These are phyloP conservation scores for Asarcornis scutulata DNA, from an alignment of 2,113 vertebrate genomes.

Conservation along the genomic window DNA sequence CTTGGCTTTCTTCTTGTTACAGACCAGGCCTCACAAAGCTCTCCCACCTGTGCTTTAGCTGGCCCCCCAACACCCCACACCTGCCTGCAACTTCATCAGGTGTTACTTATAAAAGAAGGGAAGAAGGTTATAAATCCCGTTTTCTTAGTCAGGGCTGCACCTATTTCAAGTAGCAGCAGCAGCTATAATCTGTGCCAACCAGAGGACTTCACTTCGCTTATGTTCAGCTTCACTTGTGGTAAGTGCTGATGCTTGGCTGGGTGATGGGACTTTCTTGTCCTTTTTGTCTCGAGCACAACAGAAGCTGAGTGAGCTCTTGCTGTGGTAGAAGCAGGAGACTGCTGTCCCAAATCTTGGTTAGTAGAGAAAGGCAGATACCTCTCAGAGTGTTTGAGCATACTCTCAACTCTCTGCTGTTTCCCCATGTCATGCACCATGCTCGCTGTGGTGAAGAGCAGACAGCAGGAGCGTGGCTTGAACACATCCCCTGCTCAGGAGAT, in stretches of 20 bases:
- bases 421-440: too few species aligned
- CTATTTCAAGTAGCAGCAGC: rapidly evolving
- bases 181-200: rapidly evolving
- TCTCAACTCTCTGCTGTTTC: not conserved
- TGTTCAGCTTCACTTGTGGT: rapidly evolving
- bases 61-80: not conserved
- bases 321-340: not conserved
- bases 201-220: rapidly evolving
- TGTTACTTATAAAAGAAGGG: not conserved
- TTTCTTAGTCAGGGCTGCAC: rapidly evolving
- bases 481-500: not conserved
- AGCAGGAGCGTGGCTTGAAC: not conserved
- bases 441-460: not conserved
- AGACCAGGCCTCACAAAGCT: not conserved
- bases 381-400: not conserved
- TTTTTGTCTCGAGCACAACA: not conserved
- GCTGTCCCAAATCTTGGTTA: not conserved
- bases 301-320: not conserved
- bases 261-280: not conserved
- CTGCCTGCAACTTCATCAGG: not conserved
- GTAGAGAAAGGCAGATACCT: not conserved
- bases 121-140: rapidly evolving
- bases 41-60: not conserved
- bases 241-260: not conserved
- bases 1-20: not conserved